Evolutionary conservation across 1,140 invertebrate genomes (phyloP), one percentile per base, ranked within the genome.

Genomic region (Pachypeltis micranthus): DNA sequence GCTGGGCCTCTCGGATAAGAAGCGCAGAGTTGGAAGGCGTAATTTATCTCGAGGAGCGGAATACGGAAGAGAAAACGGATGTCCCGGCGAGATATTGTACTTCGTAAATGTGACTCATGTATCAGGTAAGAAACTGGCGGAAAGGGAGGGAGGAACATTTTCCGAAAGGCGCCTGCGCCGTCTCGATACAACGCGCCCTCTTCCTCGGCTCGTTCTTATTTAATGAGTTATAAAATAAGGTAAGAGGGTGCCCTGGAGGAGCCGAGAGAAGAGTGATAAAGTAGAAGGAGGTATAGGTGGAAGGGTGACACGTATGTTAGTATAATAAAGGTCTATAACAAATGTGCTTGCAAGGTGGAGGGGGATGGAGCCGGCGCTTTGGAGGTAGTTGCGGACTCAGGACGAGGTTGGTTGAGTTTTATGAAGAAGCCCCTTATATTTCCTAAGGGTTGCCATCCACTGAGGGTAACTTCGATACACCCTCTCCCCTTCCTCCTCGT

Each of bases 241-340:
- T 39, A 16, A 21, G 47, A 51, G 23, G 47, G 23, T 16, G 23
- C 12, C 10, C 10, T 51, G 47, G 23, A 51, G 47, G 21, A 10
- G 19, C 47, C 4, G 19, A 21, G 21, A 21, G 47, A 51, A 14
- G 47, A 51, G 47, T 21, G 47, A 51, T 51, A 51, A 51, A 51
- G 7, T 4, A 4, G 12, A 4, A 21, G 47, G 19, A 51, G 19
- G 47, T n/a, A n/a, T n/a, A n/a, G n/a, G n/a, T n/a, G n/a, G n/a
- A n/a, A 51, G 7, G 47, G 7, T 51, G 47, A 51, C 47, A 51
- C 47, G 47, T 51, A 51, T 51, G 47, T 51, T 51, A 51, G 47
- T 51, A 51, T 51, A 51, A 51, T 51, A 51, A 51, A 51, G 47
- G 47, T 51, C 47, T 21, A 51, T 51, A 51, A 51, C 47, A 51